Evolutionary conservation across 2,797 vertebrate genomes (phyloP), one percentile per base, ranked within the genome.

Genomic region (Tolypeutes matacus): DNA sequence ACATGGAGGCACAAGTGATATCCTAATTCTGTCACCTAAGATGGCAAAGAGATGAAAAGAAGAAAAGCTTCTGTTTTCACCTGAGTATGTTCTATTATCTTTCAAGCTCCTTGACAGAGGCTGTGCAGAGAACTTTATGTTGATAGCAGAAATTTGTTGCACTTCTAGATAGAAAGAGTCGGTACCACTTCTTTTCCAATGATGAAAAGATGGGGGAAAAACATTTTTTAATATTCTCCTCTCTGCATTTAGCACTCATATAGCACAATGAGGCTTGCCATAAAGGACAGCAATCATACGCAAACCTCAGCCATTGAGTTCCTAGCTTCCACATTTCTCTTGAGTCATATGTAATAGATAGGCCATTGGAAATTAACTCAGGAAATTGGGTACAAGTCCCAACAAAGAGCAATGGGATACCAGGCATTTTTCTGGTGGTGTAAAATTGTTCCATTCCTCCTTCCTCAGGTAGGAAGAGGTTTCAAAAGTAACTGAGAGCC

Each of bases 361-460:
- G 76, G 27, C 67, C 65, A 17, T 65, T 83, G 29, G 36, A 85
- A 96, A 86, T 86, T 73, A 76, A 49, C 81, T 70, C 15, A 88
- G 56, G 10, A 85, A 72, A 62, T 86, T 23, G 65, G 25, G 65
- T 62, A 6, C 13, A 67, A 93, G n/a, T 80, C 23, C 53, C 34
- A 88, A 39, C 11, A 34, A 88, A 93, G 21, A n/a, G 18, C 13
- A 62, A 1, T 39, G 51, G 39, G 25, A 53, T 84, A 39, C 39
- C 56, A 89, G 17, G 12, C 4, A 58, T 72, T 86, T 94, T 94
- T 18, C 49, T 58, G 18, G 20, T 76, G 31, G 53, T 72, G 94
- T 91, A 39, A 83, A 62, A 80, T 75, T 34, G 25, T 87, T 86
- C 29, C 7, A 31, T 62, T 75, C 81, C 13, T 14, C 1, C 17